A percentile compares a stretch with the other conserved stretches of the same genome.
phyloP scores from a whole-genome alignment of 2,888 invertebrate species.

The Trichogramma evanescens region DNA sequence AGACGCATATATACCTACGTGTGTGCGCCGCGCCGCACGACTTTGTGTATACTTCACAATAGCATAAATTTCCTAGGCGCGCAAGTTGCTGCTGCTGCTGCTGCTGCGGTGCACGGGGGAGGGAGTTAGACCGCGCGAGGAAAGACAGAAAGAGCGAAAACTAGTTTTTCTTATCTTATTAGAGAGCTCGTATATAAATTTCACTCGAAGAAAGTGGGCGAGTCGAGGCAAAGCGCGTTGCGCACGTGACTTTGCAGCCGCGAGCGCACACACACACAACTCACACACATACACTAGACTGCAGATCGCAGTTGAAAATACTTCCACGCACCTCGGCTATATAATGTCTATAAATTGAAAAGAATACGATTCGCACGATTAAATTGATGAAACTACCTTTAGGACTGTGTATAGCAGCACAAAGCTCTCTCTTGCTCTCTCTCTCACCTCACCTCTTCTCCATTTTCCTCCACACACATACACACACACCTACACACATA shows the following conservation, averaged over 20 bases:
- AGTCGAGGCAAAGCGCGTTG: neutral
- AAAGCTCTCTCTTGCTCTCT: constrained; percentile 1
- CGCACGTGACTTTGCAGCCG: neutral
- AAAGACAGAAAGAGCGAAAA: too few relatives aligned
- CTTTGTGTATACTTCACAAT: too few relatives aligned
- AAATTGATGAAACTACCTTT: constrained; percentile 27
- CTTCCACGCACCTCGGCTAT: too few relatives aligned
- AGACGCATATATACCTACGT: too few relatives aligned
- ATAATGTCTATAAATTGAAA: constrained; percentile 12
- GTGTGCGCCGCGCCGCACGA: too few relatives aligned
- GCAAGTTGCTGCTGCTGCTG: too few relatives aligned
- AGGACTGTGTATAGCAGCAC: constrained; percentile 17
- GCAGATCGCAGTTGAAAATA: neutral
- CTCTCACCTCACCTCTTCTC: neutral
- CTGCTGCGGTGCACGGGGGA: too few relatives aligned
- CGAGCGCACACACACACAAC: neutral
- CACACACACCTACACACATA: too few relatives aligned
- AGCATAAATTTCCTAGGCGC: too few relatives aligned
- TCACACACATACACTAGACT: neutral
- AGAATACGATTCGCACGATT: constrained; percentile 19
- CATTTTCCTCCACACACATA: too few relatives aligned
- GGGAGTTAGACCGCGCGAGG: too few relatives aligned
- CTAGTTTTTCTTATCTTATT: too few relatives aligned
- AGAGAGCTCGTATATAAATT: neutral
- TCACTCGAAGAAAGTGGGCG: constrained; percentile 1